Conservation (phyloP, 2,888 invertebrate species). For the Luperina testacea region DNA sequence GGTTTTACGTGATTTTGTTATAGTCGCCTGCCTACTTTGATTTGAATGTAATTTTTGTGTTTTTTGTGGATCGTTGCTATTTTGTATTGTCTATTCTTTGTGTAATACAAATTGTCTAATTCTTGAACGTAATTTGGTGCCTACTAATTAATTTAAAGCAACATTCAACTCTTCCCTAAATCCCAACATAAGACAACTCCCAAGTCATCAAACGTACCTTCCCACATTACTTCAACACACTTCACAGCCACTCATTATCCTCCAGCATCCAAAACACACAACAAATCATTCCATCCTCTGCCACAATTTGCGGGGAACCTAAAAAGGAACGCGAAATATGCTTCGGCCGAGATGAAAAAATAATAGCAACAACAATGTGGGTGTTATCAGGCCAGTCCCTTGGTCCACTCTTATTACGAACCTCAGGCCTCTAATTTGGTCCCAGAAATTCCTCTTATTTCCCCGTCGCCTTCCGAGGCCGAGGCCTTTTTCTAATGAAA, state of each 20-base stretch:
- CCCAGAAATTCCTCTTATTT: conserved; percentile 65
- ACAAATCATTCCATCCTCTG: conserved; percentile 53
- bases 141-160: neutral
- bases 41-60: neutral
- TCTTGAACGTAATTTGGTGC: neutral
- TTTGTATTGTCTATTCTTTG: neutral
- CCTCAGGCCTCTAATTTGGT: conserved; percentile 84
- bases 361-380: conserved; percentile 84
- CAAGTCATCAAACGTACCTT: conserved; percentile 1
- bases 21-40: neutral
- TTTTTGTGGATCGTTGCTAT: neutral
- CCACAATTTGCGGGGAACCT: conserved; percentile 44
- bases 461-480: conserved; percentile 72
- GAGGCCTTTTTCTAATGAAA: conserved; percentile 75
- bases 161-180: neutral
- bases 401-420: conserved; percentile 86
- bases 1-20: conserved; percentile 34
- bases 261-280: conserved; percentile 40
- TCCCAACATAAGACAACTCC: neutral
- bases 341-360: conserved; percentile 82
- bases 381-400: conserved; percentile 79
- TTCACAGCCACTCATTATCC: conserved; percentile 43
- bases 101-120: neutral
- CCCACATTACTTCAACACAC: conserved; percentile 41
- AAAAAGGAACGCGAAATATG: conserved; percentile 74